Base-by-base conservation (phyloP, 2,888 invertebrate species). In the Tipula helvola region DNA sequence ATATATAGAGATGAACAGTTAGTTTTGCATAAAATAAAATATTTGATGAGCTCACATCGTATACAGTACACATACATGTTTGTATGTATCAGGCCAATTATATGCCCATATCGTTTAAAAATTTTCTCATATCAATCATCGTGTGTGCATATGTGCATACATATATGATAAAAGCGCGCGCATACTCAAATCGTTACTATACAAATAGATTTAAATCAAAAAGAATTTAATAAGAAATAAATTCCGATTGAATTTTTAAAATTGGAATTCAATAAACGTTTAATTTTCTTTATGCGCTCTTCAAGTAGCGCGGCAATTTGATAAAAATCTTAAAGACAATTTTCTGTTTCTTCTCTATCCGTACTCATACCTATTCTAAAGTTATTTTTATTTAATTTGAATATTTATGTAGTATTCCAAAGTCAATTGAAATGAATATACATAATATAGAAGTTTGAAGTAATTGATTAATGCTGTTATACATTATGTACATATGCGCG, bases 231-330 rank as follows among this genome's bases (percentile, higher is more conserved):
- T 71, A 71, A 71, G 71, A 71, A 71, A 71, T 84, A 84, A 84
- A 84, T 84, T 84, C 84, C 84, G 41, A 39, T 84, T 84, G n/a
- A 84, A 28, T 84, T 84, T 84, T 84, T n/a, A 84, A 84, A 84
- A 39, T 84, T 84, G 84, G 84, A 84, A 84, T 39, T 84, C 39
- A 39, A 84, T 84, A 84, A 84, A 84, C 84, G 39, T 84, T 84
- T 84, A 71, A 71, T 28, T 71, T 71, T 71, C 52, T 71, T 71
- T 71, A 71, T 71, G 71, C 71, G 71, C 71, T 71, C 71, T 71
- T 71, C 71, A 71, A 71, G 71, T 71, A 71, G 71, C 71, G 71
- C 28, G 71, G 71, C 28, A 71, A 71, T 28, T 71, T 71, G 71
- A 71, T 71, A 71, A 71, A 28, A 71, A 71, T 71, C 71, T 71